These are phyloP conservation scores for Nephila pilipes DNA, from an alignment of 1,140 invertebrate genomes.

Conservation along the genomic window DNA sequence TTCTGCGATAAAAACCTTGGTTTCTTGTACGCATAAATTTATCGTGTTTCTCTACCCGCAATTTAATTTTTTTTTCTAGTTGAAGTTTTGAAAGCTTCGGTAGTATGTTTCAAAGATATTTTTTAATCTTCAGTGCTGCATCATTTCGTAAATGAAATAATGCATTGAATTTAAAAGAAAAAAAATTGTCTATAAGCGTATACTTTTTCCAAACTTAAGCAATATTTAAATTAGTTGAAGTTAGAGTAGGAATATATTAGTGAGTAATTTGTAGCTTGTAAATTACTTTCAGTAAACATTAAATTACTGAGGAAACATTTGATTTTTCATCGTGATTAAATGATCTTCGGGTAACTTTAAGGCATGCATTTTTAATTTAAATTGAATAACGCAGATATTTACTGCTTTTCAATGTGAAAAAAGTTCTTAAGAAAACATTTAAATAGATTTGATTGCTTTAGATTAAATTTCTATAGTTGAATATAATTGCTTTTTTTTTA, in stretches of 20 bases:
- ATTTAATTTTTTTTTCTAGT: neutral
- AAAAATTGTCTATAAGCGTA: no score
- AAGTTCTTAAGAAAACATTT: no score
- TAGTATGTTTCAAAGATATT: neutral
- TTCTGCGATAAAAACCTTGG: constrained; percentile 7
- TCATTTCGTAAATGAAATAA: neutral
- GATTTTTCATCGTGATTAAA: neutral
- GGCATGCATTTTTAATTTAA: no score
- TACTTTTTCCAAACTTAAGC: neutral
- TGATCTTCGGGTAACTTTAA: no score
- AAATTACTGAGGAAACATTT: neutral
- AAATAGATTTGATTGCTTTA: no score
- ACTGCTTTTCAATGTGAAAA: no score
- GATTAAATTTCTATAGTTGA: no score
- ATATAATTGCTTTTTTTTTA: no score
- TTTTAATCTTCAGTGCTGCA: neutral
- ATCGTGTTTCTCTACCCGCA: neutral
- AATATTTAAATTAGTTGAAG: neutral
- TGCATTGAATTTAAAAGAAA: neutral
- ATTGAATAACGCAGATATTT: no score
- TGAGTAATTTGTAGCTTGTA: neutral
- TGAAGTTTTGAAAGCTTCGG: neutral
- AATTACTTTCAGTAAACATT: neutral
- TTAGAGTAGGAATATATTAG: no score
- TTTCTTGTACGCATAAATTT: constrained; percentile 36